Evolutionary conservation across 2,113 vertebrate species (phyloP).

Genomic region (Cinclus cinclus): DNA sequence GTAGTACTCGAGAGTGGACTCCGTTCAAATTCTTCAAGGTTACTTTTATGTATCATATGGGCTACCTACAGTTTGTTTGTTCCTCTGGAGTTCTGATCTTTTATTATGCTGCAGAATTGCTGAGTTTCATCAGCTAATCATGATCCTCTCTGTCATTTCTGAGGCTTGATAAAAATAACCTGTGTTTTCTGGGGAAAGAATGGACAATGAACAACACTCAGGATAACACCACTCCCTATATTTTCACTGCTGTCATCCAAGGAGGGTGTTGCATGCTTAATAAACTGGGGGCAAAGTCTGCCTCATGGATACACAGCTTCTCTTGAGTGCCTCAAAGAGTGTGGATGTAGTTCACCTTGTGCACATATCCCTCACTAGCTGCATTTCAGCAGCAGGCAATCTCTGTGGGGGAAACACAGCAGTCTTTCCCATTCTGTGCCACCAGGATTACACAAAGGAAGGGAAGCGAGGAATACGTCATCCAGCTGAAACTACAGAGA

Average conservation of each 20-base stretch:
- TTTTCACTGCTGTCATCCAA: not conserved
- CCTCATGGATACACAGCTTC: not conserved
- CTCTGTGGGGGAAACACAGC: constrained; percentile 15
- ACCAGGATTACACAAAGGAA: constrained; percentile 48
- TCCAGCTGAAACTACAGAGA: constrained; percentile 32
- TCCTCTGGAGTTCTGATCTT: not conserved
- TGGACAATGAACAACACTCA: not conserved
- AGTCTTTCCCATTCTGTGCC: constrained; percentile 25
- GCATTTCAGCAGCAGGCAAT: not conserved
- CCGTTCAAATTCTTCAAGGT: not conserved
- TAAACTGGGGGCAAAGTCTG: not conserved
- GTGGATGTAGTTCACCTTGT: not conserved
- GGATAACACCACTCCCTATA: not conserved
- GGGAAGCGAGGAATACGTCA: constrained; percentile 55
- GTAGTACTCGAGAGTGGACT: not conserved
- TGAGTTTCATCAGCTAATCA: not conserved
- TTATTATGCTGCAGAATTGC: not conserved
- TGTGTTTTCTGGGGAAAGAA: not conserved
- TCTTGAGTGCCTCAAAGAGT: not conserved
- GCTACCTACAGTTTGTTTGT: not conserved
- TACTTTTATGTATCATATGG: not conserved
- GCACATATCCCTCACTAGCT: not conserved
- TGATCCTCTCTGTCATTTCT: not conserved
- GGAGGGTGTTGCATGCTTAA: not conserved
- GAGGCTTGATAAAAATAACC: not conserved